Percentiles rank a stretch among this genome's conserved stretches.
Conservation (phyloP, 2,888 invertebrate genomes). For the Harmothoe impar region DNA sequence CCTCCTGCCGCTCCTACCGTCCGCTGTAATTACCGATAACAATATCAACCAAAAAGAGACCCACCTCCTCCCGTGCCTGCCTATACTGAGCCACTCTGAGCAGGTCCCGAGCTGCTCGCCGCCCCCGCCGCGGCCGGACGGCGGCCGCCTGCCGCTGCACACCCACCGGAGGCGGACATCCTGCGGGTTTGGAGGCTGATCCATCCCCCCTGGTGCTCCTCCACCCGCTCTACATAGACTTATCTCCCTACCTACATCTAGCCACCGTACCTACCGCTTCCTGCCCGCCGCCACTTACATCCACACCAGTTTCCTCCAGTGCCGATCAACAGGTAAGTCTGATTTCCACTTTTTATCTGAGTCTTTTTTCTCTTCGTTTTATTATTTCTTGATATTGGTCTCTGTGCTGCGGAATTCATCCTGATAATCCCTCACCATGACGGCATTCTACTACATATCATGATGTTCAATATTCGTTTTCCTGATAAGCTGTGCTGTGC, state of each 20-base stretch:
- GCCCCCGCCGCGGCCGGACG: not conserved
- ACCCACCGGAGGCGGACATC: conserved; percentile 2
- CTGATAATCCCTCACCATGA: no score
- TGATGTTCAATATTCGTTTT: no score
- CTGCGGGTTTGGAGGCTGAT: conserved; percentile 23
- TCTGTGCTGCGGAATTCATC: not conserved
- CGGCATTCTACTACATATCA: no score
- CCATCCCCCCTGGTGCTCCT: not conserved
- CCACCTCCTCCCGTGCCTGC: not conserved
- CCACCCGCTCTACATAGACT: not conserved
- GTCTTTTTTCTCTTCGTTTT: no score
- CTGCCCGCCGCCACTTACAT: not conserved
- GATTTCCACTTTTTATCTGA: not conserved
- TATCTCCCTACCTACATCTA: no score
- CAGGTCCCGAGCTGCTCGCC: conserved; percentile 19
- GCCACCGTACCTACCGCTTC: not conserved
- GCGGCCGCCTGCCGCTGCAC: not conserved
- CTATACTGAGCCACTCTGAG: not conserved
- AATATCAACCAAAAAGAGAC: conserved; percentile 36
- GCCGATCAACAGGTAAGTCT: not conserved
- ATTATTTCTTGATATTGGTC: not conserved
- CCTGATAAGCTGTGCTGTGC: no score
- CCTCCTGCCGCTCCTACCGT: not conserved
- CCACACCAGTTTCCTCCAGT: not conserved
- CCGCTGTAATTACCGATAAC: conserved; percentile 43